A percentile compares a stretch with the other conserved stretches of the same genome.
Evolutionary conservation across 2,113 vertebrate genomes (phyloP).

Genomic region (Orycteropus afer): DNA sequence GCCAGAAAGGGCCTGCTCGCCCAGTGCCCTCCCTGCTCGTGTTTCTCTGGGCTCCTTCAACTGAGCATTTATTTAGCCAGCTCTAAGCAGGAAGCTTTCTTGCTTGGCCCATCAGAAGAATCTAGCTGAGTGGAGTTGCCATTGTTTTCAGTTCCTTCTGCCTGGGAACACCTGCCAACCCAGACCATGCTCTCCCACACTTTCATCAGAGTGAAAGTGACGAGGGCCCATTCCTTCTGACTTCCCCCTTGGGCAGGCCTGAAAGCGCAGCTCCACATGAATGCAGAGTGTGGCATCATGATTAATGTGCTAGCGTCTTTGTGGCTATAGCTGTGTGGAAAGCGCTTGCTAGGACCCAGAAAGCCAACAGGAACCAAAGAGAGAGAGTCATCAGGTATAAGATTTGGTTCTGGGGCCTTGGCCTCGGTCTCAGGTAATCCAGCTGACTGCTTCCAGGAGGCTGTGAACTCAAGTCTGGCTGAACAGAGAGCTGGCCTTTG

Average conservation of each 20-base stretch:
- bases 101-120: constrained; percentile 34
- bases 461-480: neutral
- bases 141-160: constrained; percentile 39
- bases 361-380: constrained; percentile 44
- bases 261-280: neutral
- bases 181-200: neutral
- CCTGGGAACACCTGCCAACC: constrained; percentile 42
- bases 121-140: neutral
- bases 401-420: neutral
- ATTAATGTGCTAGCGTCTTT: constrained; percentile 39
- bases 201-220: constrained; percentile 13
- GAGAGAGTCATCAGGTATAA: constrained; percentile 46
- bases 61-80: neutral
- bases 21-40: neutral
- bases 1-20: neutral
- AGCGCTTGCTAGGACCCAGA: neutral
- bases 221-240: neutral
- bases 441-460: neutral
- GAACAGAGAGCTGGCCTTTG: neutral
- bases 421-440: constrained; percentile 18
- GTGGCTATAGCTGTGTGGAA: neutral
- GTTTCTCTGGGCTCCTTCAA: neutral
- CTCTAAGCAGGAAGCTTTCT: constrained; percentile 30
- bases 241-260: neutral
- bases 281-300: neutral